Evolutionary conservation across 2,888 invertebrate species (phyloP), one percentile per base, ranked within the genome.

Genomic region (Therioaphis trifolii): DNA sequence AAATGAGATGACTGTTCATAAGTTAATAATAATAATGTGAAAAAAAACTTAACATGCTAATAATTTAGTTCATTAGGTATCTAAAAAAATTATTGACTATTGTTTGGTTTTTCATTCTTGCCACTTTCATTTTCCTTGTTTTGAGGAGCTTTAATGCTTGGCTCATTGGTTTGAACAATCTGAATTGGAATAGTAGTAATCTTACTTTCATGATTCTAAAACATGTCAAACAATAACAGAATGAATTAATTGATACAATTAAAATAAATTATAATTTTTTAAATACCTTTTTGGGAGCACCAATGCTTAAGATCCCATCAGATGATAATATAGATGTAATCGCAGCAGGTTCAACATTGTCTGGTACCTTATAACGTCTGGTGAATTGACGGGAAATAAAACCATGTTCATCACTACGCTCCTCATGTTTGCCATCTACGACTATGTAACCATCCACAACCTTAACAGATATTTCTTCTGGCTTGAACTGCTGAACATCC

Each of bases 381-480:
- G 87, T 88, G 86, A 89, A 89, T 79, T 89, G 88, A n/a, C 89
- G 86, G 4, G 88, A 88, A 78, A 90, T 87, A 84, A 87, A 88
- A 0, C 89, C 89, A 85, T 89, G 89, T 75, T 89, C 88, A 79
- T 89, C 89, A 27, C 86, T 86, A 63, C 87, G 87, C 85, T 89
- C 89, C 84, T 89, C 89, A 85, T 90, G 90, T 85, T 89, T 89
- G 24, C 89, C 89, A 69, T 89, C 88, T 7, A 90, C 87, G 2
- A 88, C 87, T 4, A 90, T 86, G 84, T 86, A 87, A 84, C 88
- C 88, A 84, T 89, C 89, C 7, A 88, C 88, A 0, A 89, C 88
- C 85, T 89, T 90, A 21, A 90, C 89, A 3, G 87, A 87, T 11
- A 90, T 87, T n/a, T n/a, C n/a, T n/a, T n/a, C n/a, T n/a, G n/a